Evolutionary conservation across 2,888 invertebrate genomes (phyloP), one percentile per base, ranked within the genome.

Genomic region (Gymnocheta viridis): DNA sequence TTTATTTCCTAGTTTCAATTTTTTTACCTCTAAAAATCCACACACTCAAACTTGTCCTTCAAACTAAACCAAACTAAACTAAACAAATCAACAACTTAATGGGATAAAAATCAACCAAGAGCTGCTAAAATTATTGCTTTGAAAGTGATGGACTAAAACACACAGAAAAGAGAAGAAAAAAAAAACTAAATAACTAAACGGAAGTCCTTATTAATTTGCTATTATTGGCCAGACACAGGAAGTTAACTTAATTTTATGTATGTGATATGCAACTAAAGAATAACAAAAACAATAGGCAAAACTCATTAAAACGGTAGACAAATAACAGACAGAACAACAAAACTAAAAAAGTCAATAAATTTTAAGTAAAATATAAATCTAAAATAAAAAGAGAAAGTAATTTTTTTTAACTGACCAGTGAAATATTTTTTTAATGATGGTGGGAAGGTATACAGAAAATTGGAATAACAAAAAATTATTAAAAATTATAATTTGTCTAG

Each of bases 191-290:
- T 41, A 73, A 56, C 29, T 69, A 81, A 83, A 70, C 90, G 90
- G 90, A 90, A 88, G 90, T 89, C 86, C 90, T 89, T 90, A 90
- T 90, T 90, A 91, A 90, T 90, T 90, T 88, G 91, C 90, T 89
- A 89, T 89, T 89, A 89, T 87, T 88, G 88, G 87, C 89, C 84
- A 84, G 84, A 90, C 89, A 89, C 90, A 90, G 90, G 90, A 90
- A 90, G 91, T 90, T 90, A 90, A 90, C 89, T 90, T 88, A 90
- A 90, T 90, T 90, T 89, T 73, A 54, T 60, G 54, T 64, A n/a
- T 64, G 51, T 74, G 38, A 69, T 73, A 76, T 70, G 14, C 66
- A 51, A 32, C 69, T 64, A 47, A 72, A 72, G 19, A 69, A 56
- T 47, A 64, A 24, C 62, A 54, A 67, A 76, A 51, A 66, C 76